phyloP scores from a whole-genome alignment of 2,888 invertebrate species.

The Zaprionus lineosus region DNA sequence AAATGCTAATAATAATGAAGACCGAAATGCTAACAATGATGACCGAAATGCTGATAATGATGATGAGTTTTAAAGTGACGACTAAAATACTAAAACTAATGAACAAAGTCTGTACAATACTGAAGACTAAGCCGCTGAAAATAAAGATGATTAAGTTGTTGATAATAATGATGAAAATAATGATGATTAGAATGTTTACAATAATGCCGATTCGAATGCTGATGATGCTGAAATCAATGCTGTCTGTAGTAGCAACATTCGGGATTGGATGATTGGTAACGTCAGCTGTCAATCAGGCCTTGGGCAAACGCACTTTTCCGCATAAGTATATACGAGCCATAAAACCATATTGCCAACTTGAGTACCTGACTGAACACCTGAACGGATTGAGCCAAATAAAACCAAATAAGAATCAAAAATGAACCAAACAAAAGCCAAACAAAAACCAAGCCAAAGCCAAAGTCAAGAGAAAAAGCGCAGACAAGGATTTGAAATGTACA shows the following conservation, averaged over 20 bases:
- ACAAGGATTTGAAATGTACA: too few species aligned
- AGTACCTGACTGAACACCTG: conserved; percentile 11
- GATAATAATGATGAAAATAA: conserved; percentile 4
- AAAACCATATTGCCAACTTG: conserved; percentile 10
- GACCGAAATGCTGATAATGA: too few species aligned
- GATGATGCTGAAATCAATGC: not conserved
- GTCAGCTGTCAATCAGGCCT: conserved; percentile 12
- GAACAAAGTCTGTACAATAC: too few species aligned
- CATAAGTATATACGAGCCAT: conserved; percentile 1
- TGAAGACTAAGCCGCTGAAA: too few species aligned
- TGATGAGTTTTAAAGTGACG: too few species aligned
- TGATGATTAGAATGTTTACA: not conserved
- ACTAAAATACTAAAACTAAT: too few species aligned
- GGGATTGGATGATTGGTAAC: conserved; percentile 13
- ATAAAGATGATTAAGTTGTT: conserved; percentile 6
- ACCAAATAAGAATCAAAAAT: not conserved
- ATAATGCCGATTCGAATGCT: conserved; percentile 9
- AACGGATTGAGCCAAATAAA: conserved; percentile 7
- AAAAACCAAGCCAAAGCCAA: not conserved
- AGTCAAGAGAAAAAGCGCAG: too few species aligned
- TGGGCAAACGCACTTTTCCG: conserved; percentile 10
- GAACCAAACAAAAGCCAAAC: not conserved
- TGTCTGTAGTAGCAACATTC: conserved; percentile 9
- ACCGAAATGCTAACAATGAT: too few species aligned
- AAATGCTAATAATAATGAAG: too few species aligned